Conservation (phyloP, 1,140 invertebrate species). For the Solenopsis invicta region DNA sequence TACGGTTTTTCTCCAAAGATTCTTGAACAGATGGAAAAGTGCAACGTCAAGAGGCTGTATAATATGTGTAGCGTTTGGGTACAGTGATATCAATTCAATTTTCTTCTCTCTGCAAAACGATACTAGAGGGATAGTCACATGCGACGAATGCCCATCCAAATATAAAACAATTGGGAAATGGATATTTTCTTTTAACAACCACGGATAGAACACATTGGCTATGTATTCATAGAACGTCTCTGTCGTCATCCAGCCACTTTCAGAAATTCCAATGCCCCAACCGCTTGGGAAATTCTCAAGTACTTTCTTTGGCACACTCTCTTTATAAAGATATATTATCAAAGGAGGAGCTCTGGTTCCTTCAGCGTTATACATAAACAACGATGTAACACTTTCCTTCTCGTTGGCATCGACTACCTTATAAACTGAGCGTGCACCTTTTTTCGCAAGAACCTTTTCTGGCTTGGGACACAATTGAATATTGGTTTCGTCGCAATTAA, state of each 20-base stretch:
- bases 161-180: no score
- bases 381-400: constrained; percentile 77
- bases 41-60: constrained; percentile 80
- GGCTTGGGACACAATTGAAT: constrained; percentile 75
- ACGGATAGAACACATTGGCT: no score
- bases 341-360: constrained; percentile 78
- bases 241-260: no score
- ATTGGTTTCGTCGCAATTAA: constrained; percentile 76
- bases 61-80: constrained; percentile 80
- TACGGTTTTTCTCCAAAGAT: not conserved
- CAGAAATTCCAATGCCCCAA: constrained; percentile 80
- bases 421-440: constrained; percentile 75
- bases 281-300: constrained; percentile 60
- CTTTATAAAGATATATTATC: constrained; percentile 79
- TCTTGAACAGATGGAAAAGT: constrained; percentile 76
- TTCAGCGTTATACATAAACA: constrained; percentile 77
- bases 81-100: constrained; percentile 78
- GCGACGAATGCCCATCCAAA: constrained; percentile 53
- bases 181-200: no score
- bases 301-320: constrained; percentile 76
- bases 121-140: constrained; percentile 75
- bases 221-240: no score
- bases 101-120: constrained; percentile 76
- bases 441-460: constrained; percentile 76
- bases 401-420: not conserved